Evolutionary conservation across 1,140 invertebrate species (phyloP), one percentile per base, ranked within the genome.

Genomic region (Neelides sp.): DNA sequence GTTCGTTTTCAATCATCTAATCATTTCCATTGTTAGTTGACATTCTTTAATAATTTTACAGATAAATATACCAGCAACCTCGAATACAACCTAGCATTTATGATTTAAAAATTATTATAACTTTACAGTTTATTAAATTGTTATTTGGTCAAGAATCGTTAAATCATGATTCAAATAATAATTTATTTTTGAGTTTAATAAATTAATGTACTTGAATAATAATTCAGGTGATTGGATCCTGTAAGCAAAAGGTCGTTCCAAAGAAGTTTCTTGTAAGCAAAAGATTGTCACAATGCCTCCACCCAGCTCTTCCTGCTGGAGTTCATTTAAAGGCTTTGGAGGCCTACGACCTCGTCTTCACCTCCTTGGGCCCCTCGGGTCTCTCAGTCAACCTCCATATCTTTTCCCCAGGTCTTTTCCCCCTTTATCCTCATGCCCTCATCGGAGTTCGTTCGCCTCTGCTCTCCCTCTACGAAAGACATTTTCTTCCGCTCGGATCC

Each of bases 281-380:
- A 73, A 74, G 91, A 58, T 70, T 95, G 50, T 86, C 90, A 44
- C 91, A 95, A 75, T 96, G 91, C 69, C 83, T 96, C 74, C 91
- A 96, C 73, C 90, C 90, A 37, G 83, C 83, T 27, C 70, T 96
- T 48, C 91, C 91, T 34, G 79, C 82, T 53, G 90, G 86, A 49
- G 91, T 95, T 20, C 91, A 96, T 71, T 68, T 93, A 24, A 93
- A 94, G 70, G 87, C 89, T 20, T 68, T 95, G 28, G 91, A 95
- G 70, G 91, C 86, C 1, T 96, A 94, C 67, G 85, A 90, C 62
- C 82, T 90, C 53, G 88, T 94, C 63, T 94, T 95, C 69, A 85
- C 85, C 65, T 85, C 81, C 62, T 89, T 93, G 69, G 87, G 87
- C 40, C 80, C 82, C 30, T 80, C 83, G 61, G 73, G 85, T 54